Evolutionary conservation across 2,113 vertebrate species (phyloP), one percentile per base, ranked within the genome.

Genomic region (Scortum barcoo): DNA sequence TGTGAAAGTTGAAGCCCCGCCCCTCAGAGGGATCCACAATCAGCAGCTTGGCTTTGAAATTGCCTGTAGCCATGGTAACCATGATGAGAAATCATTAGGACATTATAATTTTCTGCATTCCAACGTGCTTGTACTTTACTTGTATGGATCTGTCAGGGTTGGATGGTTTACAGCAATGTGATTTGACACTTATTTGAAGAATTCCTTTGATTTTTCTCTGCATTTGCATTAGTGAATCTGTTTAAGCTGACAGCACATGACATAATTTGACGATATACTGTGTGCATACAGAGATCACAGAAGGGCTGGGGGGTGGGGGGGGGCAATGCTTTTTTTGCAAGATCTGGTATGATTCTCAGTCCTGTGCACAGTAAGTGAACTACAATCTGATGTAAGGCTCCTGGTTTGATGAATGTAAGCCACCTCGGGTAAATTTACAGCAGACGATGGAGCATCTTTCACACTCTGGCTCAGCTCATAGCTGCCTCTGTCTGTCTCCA

Each of bases 371-470:
- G 75, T 84, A 75, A 88, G 72, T 87, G 51, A 90, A 86, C 50
- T 58, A 24, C 62, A 70, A 28, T 86, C 79, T 87, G 72, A 84
- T 76, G 83, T 87, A 83, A 88, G 84, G 80, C 78, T 85, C 62
- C 77, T 83, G 78, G 68, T 89, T 86, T 79, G 72, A 80, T 81
- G 80, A 48, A 82, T 66, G 70, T 80, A 70, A 84, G 81, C 81
- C 74, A 76, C 77, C n/a, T 66, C 80, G 86, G 82, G 81, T 81
- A 81, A 94, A 93, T 94, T 89, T 88, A 76, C 92, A 86, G 90
- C 92, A 93, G 44, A 94, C 92, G 88, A 61, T 78, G 88, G 86
- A 94, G 95, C 96, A 96, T 95, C 96, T 97, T 96, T 97, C 96
- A 97, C 97, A 96, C 96, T 97, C 96, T 95, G 85, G 89, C 93